Evolutionary conservation across 64 coral and sea anemone genomes (phyloP).

Genomic region (Catalaphyllia jardinei): DNA sequence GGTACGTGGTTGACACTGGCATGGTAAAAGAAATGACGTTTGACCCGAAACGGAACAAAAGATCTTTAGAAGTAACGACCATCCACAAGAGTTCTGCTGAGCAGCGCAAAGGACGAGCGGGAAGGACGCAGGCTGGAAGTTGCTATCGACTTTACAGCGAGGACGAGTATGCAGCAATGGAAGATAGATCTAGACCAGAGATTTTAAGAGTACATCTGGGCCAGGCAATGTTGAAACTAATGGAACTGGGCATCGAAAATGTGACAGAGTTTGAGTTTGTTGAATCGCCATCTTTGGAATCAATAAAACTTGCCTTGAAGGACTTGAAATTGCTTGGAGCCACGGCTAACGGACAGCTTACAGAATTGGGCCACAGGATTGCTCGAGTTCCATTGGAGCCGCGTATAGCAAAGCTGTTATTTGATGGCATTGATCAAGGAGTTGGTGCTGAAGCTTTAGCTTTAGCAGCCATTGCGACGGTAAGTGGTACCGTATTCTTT

Average conservation of each 20-base stretch:
- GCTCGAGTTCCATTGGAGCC: constrained; percentile 78
- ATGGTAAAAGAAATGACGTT: constrained; percentile 86
- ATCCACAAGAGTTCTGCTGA: constrained; percentile 90
- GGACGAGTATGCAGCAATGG: constrained; percentile 63
- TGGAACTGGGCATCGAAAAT: constrained; percentile 84
- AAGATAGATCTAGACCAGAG: constrained; percentile 70
- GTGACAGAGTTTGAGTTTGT: constrained; percentile 74
- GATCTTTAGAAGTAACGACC: constrained; percentile 65
- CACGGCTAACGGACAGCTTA: constrained; percentile 35
- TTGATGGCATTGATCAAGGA: constrained; percentile 73
- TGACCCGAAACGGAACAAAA: constrained; percentile 79
- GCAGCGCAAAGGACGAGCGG: constrained; percentile 84
- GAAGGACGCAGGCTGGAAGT: constrained; percentile 75
- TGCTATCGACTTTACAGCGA: constrained; percentile 82
- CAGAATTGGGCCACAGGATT: constrained; percentile 76
- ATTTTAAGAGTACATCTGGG: constrained; percentile 84
- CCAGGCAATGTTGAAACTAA: constrained; percentile 79
- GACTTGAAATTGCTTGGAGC: constrained; percentile 65
- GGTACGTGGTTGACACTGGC: constrained; percentile 84
- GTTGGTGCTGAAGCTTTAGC: constrained; percentile 67
- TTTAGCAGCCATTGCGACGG: constrained; percentile 68
- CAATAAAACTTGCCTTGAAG: constrained; percentile 45
- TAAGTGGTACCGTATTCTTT: constrained; percentile 73
- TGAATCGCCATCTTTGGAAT: constrained; percentile 67
- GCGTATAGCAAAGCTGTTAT: constrained; percentile 58